phyloP scores from a whole-genome alignment of 2,888 invertebrate genomes.

The Standfussiana lucernea region DNA sequence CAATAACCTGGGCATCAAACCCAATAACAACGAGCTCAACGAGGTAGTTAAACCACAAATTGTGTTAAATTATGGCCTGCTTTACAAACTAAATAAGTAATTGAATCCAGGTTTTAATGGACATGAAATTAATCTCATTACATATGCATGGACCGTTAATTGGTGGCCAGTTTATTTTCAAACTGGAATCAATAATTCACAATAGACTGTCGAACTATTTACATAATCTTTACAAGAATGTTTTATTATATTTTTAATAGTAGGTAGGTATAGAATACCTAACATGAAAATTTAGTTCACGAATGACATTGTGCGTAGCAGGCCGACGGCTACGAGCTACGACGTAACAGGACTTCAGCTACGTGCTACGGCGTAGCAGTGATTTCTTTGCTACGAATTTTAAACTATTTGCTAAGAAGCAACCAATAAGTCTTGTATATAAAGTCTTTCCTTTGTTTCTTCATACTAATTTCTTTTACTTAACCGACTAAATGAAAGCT shows the following conservation, averaged over 20 bases:
- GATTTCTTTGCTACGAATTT: not conserved
- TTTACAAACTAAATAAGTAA: slow-evolving; percentile 1
- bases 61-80: not conserved
- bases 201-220: not conserved
- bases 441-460: not conserved
- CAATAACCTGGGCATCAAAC: not conserved
- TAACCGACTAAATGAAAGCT: not conserved
- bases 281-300: not conserved
- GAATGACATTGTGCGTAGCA: slow-evolving; percentile 3
- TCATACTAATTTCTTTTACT: not conserved
- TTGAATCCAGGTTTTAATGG: not conserved
- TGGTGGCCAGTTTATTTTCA: slow-evolving; percentile 2
- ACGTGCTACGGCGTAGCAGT: not conserved
- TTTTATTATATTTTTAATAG: not conserved
- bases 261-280: not conserved
- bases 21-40: not conserved
- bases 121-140: slow-evolving; percentile 13
- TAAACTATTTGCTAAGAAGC: not conserved
- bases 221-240: not conserved
- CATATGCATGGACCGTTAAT: slow-evolving; percentile 4
- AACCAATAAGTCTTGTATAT: not conserved
- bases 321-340: not conserved
- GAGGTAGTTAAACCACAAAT: not conserved
- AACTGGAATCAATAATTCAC: not conserved
- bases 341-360: not conserved